Evolutionary conservation across 1,140 invertebrate species (phyloP), one percentile per base, ranked within the genome.

Genomic region (Zelostemma sp.): DNA sequence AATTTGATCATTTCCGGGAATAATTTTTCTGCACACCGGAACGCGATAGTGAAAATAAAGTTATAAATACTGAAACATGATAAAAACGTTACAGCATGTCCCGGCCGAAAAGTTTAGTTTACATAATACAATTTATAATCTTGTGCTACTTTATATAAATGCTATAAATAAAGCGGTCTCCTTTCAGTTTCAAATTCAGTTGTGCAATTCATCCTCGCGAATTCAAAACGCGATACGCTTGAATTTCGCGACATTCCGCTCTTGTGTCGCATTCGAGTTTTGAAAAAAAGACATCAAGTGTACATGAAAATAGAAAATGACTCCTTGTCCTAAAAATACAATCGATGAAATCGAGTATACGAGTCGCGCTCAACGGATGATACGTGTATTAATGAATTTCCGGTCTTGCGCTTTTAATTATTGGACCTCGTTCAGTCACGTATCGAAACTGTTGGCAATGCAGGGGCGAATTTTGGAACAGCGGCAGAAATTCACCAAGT

Each of bases 291-390:
- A 25, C 21, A 25, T 72, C 40, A 57, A 55, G 50, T 67, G 19
- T 47, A 68, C 63, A 28, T 53, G 68, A 80, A 82, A 85, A 82
- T 85, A 85, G 76, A 76, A 73, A 78, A 73, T 83, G 79, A 85
- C 71, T 79, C 68, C 70, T 49, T 63, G 59, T 59, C 71, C 77
- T 77, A 79, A 80, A 79, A 82, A 85, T 85, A 83, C 78, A 74
- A 63, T 63, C 54, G 74, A 76, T 64, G 73, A 80, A 74, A 83
- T 78, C 75, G 74, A 71, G 51, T 54, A 5, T 48, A 41, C 4
- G 15, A 38, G 14, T 11, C 1, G 14, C 14, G 14, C 2, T 4
- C 14, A 38, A 38, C 35, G 2, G 9, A 38, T 38, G 35, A 38
- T 38, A 12, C 35, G 14, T 18, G 56, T 9, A 68, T 49, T 48